These are phyloP conservation scores for Criorhina ranunculi DNA, from an alignment of 2,888 invertebrate genomes.

Conservation along the genomic window DNA sequence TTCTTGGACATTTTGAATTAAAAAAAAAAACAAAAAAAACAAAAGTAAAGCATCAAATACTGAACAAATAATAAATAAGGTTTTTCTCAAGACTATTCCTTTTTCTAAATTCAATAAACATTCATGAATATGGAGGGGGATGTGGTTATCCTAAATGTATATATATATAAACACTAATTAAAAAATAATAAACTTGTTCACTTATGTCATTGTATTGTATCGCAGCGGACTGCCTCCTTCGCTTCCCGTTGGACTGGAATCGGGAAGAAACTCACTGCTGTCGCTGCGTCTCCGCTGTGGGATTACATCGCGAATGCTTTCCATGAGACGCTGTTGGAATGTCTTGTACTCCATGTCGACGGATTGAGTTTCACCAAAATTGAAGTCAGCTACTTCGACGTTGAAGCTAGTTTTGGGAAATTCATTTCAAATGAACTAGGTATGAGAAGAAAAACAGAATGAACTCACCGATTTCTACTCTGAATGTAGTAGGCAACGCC, in stretches of 20 bases:
- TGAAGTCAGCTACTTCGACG: conserved; percentile 95
- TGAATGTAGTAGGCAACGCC: conserved; percentile 95
- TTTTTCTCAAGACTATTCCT: conserved; percentile 33
- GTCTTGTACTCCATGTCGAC: conserved; percentile 94
- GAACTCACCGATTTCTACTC: conserved; percentile 89
- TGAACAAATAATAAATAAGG: conserved; percentile 54
- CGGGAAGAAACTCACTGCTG: conserved; percentile 71
- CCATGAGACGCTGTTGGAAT: conserved; percentile 91
- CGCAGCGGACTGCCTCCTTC: conserved; percentile 78
- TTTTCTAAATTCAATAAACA: conserved; percentile 25
- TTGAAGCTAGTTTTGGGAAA: conserved; percentile 86
- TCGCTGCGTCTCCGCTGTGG: conserved; percentile 79
- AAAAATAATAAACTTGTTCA: conserved; percentile 58
- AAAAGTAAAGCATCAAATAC: conserved; percentile 44
- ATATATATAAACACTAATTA: conserved; percentile 66
- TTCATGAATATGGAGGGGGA: conserved; percentile 30
- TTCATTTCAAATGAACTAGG: conserved; percentile 7
- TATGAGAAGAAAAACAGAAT: conserved; percentile 13
- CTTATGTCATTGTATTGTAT: conserved; percentile 79
- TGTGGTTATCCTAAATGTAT: conserved; percentile 58
- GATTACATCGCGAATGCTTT: conserved; percentile 89
- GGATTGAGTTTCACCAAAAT: conserved; percentile 91
- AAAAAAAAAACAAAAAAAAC: conserved; percentile 5
- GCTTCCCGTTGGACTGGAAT: conserved; percentile 80
- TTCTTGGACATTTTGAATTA: conserved; percentile 3